These are phyloP conservation scores for Eledone cirrhosa DNA, from an alignment of 2,888 invertebrate species.

Conservation along the genomic window DNA sequence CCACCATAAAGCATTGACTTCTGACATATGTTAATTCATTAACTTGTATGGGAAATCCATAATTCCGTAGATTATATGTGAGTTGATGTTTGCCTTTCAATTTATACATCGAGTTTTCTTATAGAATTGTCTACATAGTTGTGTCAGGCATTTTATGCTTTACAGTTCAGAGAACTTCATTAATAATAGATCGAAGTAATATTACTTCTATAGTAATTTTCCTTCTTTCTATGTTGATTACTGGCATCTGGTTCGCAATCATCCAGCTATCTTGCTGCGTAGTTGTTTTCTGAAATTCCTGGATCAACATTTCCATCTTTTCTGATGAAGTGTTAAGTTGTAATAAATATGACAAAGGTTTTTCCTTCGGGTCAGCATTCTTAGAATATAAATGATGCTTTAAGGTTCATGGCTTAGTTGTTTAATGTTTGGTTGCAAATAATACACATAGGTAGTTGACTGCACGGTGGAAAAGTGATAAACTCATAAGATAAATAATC, in stretches of 20 bases:
- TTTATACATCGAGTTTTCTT: too few relatives aligned
- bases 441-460: background rate
- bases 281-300: background rate
- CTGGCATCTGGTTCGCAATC: background rate
- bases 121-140: too few relatives aligned
- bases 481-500: constrained; percentile 17
- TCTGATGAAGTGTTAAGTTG: background rate
- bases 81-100: too few relatives aligned
- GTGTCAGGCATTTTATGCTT: too few relatives aligned
- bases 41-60: too few relatives aligned
- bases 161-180: too few relatives aligned
- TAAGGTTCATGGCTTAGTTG: constrained; percentile 8
- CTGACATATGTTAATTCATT: too few relatives aligned
- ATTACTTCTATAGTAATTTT: too few relatives aligned
- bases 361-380: background rate
- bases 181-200: too few relatives aligned
- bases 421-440: background rate
- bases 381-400: constrained; percentile 15
- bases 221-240: too few relatives aligned
- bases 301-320: background rate
- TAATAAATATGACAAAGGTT: background rate
- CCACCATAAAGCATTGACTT: too few relatives aligned
- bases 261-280: background rate
- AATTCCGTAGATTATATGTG: too few relatives aligned
- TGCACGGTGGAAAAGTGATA: background rate